A percentile compares a stretch with the other conserved stretches of the same genome.
Conservation (phyloP, 2,797 vertebrate species). For the Sebastes minor region DNA sequence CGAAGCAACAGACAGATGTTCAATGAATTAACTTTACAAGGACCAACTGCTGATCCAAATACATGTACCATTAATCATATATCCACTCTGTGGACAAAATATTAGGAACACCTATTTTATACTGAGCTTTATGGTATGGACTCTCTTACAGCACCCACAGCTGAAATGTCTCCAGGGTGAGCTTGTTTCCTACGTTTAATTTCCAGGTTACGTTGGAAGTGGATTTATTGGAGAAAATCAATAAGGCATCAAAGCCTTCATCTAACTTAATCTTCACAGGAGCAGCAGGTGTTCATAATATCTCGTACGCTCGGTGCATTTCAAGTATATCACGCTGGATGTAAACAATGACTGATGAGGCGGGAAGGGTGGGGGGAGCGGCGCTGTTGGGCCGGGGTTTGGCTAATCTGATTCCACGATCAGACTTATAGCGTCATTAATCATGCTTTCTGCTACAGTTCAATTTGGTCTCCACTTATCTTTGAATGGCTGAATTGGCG, state of each 20-base stretch:
- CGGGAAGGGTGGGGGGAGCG: not conserved
- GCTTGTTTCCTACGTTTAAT: not conserved
- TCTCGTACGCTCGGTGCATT: constrained; percentile 66
- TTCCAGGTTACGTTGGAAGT: constrained; percentile 35
- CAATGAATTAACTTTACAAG: constrained; percentile 20
- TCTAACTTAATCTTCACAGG: constrained; percentile 35
- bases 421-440: constrained; percentile 60
- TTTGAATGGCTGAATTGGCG: constrained; percentile 71
- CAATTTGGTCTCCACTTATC: constrained; percentile 74
- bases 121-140: not conserved
- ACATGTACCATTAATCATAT: constrained; percentile 35
- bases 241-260: constrained; percentile 41
- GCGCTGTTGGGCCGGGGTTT: constrained; percentile 21
- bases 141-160: not conserved
- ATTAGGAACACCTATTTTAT: constrained; percentile 49
- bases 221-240: constrained; percentile 38
- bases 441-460: constrained; percentile 68
- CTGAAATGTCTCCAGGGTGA: not conserved
- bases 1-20: constrained; percentile 27
- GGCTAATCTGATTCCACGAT: constrained; percentile 64
- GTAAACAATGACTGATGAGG: constrained; percentile 85
- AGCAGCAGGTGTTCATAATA: constrained; percentile 59
- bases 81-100: constrained; percentile 53
- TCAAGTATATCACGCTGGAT: constrained; percentile 88
- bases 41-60: constrained; percentile 44